Base-by-base conservation (phyloP, 2,888 invertebrate genomes). In the Desoria tigrina region DNA sequence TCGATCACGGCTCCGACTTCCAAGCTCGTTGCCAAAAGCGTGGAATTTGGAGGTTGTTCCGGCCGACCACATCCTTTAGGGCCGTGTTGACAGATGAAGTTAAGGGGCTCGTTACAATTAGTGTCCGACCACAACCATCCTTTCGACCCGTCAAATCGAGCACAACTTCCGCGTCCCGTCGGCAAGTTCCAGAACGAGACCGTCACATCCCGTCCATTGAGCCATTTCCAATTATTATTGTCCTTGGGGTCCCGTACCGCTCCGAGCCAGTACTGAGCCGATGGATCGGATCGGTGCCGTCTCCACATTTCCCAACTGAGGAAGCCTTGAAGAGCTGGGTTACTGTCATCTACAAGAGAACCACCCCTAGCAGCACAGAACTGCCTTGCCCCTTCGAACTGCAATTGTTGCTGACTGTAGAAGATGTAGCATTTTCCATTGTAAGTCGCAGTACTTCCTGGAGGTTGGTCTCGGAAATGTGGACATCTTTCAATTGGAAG, bases 111-210 rank as follows among this genome's bases (percentile, higher is more conserved):
- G 68, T 87, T 86, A 80, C 94, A 94, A 78, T 92, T 90, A 24
- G 93, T 93, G 79, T 93, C 93, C 1, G 92, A 91, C 94, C 94
- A 94, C 0, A 94, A 85, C 94, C 94, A 94, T 27, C 94, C 94
- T 79, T 92, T 92, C 77, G 91, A 90, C 68, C 94, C 94, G 79
- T 94, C 94, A 81, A 91, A 94, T 58, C 92, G 83, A 1, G 93
- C 91, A 79, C 94, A 94, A 77, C 90, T 89, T 68, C 92, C 91
- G 71, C 86, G 86, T 0, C 89, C 90, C 0, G 90, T 89, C 0
- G 92, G 92, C 51, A 90, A 84, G 81, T 92, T 93, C 94, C 94
- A 94, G 82, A 94, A 94, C 0, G 93, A 92, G 0, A 94, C 89
- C 0, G 90, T 88, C 49, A 94, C 88, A 79, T 93, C 92, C 65